phyloP scores from a whole-genome alignment of 2,797 vertebrate genomes.

The Falco novaeseelandiae region DNA sequence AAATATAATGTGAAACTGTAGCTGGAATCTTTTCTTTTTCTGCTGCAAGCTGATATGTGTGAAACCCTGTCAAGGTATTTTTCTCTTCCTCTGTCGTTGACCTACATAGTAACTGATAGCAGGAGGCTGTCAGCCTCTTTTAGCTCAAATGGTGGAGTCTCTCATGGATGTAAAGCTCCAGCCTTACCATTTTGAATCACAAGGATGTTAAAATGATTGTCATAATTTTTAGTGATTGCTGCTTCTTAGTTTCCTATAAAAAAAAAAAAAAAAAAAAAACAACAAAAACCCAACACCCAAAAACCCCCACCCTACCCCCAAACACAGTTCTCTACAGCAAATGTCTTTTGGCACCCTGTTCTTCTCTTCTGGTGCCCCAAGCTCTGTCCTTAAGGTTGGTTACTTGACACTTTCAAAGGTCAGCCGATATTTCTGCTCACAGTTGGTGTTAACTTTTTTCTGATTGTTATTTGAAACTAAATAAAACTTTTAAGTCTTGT shows the following conservation, averaged over 20 bases:
- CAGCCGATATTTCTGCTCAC: background rate
- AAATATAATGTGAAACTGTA: background rate
- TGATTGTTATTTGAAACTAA: background rate
- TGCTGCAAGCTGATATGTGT: background rate
- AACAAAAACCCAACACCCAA: too few species aligned
- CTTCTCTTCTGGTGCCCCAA: background rate
- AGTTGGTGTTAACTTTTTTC: background rate
- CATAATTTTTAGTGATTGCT: background rate
- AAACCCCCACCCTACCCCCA: background rate
- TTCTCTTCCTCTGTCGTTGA: background rate
- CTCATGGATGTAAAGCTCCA: background rate
- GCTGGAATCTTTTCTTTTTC: background rate
- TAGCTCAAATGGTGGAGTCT: background rate
- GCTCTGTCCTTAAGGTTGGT: background rate
- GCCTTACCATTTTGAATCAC: background rate
- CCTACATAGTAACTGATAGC: background rate
- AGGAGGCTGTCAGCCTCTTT: background rate
- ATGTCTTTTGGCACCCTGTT: background rate
- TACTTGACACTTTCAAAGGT: background rate
- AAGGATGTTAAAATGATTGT: background rate
- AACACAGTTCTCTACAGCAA: background rate
- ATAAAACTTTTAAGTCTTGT: background rate
- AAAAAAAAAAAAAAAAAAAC: too few species aligned
- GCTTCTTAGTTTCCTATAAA: background rate
- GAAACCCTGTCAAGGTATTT: slow-evolving; percentile 1